Percentiles rank a stretch among this genome's conserved stretches.
Conservation (phyloP, 2,888 invertebrate genomes). For the Heliothis peltigera region DNA sequence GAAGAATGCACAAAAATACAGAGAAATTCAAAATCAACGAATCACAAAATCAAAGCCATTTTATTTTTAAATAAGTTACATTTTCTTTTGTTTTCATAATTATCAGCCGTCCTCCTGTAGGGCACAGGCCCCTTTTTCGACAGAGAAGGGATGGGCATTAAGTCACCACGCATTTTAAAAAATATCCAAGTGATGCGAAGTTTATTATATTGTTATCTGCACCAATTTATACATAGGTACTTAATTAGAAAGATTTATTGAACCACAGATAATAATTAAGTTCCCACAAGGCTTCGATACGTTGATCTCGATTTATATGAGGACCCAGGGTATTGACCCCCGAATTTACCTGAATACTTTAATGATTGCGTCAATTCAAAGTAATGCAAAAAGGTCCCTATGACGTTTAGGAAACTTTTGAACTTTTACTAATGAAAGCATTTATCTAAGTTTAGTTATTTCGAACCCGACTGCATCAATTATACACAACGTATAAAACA, state of each 20-base stretch:
- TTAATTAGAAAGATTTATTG: slow-evolving; percentile 26
- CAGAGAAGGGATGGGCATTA: too few species aligned
- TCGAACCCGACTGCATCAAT: too few species aligned
- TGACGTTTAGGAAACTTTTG: neutral
- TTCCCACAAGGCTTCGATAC: neutral
- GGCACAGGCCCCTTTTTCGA: too few species aligned
- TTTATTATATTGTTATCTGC: neutral
- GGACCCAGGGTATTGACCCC: slow-evolving; percentile 15
- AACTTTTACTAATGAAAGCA: neutral
- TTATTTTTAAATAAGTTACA: too few species aligned
- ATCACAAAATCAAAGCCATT: too few species aligned
- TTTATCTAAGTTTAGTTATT: neutral
- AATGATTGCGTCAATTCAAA: slow-evolving; percentile 19
- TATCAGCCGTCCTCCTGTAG: too few species aligned
- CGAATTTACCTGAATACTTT: slow-evolving; percentile 32
- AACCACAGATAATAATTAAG: slow-evolving; percentile 11
- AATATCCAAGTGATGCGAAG: neutral
- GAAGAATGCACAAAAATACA: too few species aligned
- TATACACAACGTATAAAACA: too few species aligned
- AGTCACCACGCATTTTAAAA: neutral
- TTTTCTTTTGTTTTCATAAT: too few species aligned
- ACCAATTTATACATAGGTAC: slow-evolving; percentile 3
- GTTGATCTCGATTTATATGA: slow-evolving; percentile 22
- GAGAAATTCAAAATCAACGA: too few species aligned
- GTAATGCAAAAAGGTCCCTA: neutral